Evolutionary conservation across 2,113 vertebrate species (phyloP).

Genomic region (Lipotes vexillifer): DNA sequence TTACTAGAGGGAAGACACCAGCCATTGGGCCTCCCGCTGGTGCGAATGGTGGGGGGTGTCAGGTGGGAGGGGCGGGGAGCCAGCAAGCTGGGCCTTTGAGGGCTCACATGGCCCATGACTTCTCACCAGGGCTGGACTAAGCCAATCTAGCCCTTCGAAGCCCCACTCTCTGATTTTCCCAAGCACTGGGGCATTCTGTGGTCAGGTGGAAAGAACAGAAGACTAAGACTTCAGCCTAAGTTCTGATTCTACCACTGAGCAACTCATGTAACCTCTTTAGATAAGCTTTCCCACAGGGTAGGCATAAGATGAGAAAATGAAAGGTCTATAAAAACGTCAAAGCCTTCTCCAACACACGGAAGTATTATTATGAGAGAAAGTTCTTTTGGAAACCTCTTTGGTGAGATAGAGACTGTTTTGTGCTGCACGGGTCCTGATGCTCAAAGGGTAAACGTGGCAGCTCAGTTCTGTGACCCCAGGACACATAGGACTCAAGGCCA

Average conservation of each 20-base stretch:
- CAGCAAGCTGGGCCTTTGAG: background rate
- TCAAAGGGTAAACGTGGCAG: background rate
- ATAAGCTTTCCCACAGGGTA: background rate
- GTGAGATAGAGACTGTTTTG: background rate
- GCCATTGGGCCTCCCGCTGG: fast-evolving
- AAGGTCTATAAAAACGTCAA: background rate
- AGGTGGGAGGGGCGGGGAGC: background rate
- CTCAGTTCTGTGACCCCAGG: background rate
- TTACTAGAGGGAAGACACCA: background rate
- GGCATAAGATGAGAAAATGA: background rate
- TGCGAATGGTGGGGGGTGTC: fast-evolving
- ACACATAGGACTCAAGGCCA: background rate
- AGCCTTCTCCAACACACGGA: background rate
- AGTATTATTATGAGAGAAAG: background rate
- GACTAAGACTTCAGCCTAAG: background rate
- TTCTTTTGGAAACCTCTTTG: background rate
- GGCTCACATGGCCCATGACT: background rate
- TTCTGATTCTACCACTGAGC: background rate
- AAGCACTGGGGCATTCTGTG: background rate
- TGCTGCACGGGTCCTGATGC: background rate
- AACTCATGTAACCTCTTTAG: background rate
- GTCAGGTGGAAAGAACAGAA: background rate
- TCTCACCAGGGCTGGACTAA: background rate
- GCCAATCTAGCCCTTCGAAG: background rate
- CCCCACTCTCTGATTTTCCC: background rate